Conservation (phyloP, 1,140 invertebrate genomes). For the Trichonephila inaurata region DNA sequence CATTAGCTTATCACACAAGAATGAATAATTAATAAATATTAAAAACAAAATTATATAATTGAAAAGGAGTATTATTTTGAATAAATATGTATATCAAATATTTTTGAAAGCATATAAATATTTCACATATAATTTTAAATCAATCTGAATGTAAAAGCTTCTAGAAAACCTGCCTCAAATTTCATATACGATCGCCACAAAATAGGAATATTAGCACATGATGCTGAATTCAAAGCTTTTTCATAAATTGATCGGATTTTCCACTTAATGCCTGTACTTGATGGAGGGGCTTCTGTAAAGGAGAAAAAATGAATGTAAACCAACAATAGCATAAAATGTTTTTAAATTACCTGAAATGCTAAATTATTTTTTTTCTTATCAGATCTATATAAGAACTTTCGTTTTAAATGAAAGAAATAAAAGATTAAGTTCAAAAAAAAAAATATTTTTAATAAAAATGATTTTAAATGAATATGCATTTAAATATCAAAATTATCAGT, state of each 20-base stretch:
- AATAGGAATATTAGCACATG: constrained; percentile 55
- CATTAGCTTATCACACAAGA: too few relatives aligned
- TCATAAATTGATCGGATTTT: constrained; percentile 75
- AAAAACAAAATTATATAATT: not conserved
- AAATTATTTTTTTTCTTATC: too few relatives aligned
- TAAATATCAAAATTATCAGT: too few relatives aligned
- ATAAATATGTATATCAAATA: not conserved
- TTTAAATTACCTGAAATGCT: too few relatives aligned
- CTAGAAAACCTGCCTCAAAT: constrained; percentile 75
- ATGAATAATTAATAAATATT: not conserved
- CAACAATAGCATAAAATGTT: not conserved
- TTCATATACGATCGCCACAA: constrained; percentile 78
- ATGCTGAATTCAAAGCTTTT: constrained; percentile 44
- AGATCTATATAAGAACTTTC: too few relatives aligned
- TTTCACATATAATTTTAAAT: not conserved
- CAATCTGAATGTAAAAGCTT: not conserved
- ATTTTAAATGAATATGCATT: too few relatives aligned
- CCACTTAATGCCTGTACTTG: constrained; percentile 62
- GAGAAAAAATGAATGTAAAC: not conserved
- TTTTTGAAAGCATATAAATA: not conserved
- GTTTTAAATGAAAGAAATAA: too few relatives aligned
- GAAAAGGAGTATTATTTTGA: not conserved
- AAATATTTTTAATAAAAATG: too few relatives aligned
- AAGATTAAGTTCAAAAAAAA: too few relatives aligned
- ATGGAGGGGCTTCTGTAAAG: not conserved